A percentile compares a stretch with the other conserved stretches of the same genome.
These are phyloP conservation scores for Melipona bicolor DNA, from an alignment of 2,888 invertebrate species.

Conservation along the genomic window DNA sequence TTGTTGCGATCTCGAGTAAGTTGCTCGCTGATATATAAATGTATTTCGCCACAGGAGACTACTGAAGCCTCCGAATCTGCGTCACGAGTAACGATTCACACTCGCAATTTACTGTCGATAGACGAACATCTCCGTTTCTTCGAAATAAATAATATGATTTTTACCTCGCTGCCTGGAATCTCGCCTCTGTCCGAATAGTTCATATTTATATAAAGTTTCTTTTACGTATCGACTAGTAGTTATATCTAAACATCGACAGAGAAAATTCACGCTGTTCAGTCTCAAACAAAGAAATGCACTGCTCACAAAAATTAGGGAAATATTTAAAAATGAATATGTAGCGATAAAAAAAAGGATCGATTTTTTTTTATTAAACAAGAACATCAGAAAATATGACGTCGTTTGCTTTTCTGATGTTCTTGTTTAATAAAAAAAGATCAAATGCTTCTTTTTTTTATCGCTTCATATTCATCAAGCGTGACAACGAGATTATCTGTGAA, in stretches of 20 bases:
- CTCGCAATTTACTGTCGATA: background rate
- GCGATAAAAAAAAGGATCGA: too few relatives aligned
- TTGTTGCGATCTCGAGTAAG: constrained; percentile 4
- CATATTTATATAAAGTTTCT: background rate
- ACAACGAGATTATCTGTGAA: background rate
- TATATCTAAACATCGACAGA: background rate
- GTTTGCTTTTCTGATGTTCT: too few relatives aligned
- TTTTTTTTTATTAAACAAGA: too few relatives aligned
- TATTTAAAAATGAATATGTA: too few relatives aligned
- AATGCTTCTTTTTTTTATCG: too few relatives aligned
- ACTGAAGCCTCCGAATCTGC: background rate
- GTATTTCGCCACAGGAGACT: background rate
- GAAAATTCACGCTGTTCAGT: background rate
- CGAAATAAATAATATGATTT: background rate
- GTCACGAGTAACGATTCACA: background rate
- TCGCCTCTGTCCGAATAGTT: background rate
- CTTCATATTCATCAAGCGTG: too few relatives aligned
- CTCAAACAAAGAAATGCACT: background rate
- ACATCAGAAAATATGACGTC: too few relatives aligned
- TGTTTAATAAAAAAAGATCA: too few relatives aligned
- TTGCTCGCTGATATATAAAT: background rate
- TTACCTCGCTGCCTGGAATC: background rate
- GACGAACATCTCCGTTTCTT: background rate
- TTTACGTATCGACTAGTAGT: background rate
- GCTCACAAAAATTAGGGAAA: too few relatives aligned